phyloP scores from a whole-genome alignment of 2,888 invertebrate genomes.

The Serrognathus titanus region DNA sequence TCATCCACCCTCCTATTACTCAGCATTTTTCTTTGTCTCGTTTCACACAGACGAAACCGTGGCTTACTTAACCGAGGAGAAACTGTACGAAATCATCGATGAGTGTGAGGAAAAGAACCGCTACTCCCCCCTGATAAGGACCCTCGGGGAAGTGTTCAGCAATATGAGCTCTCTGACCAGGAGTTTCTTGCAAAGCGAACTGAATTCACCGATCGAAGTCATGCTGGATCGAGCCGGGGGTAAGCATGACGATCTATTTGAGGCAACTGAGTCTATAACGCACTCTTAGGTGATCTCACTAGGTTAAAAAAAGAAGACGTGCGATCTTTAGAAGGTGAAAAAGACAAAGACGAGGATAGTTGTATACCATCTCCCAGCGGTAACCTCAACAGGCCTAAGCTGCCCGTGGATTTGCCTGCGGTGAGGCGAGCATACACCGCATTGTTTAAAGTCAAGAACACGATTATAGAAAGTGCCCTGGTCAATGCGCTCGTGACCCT shows the following conservation, averaged over 20 bases:
- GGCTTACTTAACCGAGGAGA: slow-evolving; percentile 69
- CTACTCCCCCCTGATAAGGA: slow-evolving; percentile 70
- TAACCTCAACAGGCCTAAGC: slow-evolving; percentile 29
- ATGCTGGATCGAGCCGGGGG: slow-evolving; percentile 54
- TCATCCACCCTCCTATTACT: no score
- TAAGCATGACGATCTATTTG: neutral
- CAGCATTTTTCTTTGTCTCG: no score
- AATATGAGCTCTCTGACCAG: slow-evolving; percentile 66
- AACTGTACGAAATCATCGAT: slow-evolving; percentile 70
- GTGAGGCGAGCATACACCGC: slow-evolving; percentile 65
- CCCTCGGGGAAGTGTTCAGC: slow-evolving; percentile 74
- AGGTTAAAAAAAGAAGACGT: slow-evolving; percentile 68
- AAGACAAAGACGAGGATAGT: slow-evolving; percentile 85
- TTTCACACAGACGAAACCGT: slow-evolving; percentile 33
- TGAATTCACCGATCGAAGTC: slow-evolving; percentile 51
- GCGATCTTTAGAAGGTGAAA: slow-evolving; percentile 71
- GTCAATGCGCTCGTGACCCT: slow-evolving; percentile 72
- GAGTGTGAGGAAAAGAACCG: slow-evolving; percentile 66
- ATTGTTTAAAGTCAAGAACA: slow-evolving; percentile 43
- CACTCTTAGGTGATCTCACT: slow-evolving; percentile 46
- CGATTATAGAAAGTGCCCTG: slow-evolving; percentile 58
- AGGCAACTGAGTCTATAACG: neutral
- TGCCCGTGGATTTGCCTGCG: slow-evolving; percentile 67
- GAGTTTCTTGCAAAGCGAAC: slow-evolving; percentile 62
- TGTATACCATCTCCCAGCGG: slow-evolving; percentile 49